Base-by-base conservation (phyloP, 2,888 invertebrate species). In the Beris chalybata region DNA sequence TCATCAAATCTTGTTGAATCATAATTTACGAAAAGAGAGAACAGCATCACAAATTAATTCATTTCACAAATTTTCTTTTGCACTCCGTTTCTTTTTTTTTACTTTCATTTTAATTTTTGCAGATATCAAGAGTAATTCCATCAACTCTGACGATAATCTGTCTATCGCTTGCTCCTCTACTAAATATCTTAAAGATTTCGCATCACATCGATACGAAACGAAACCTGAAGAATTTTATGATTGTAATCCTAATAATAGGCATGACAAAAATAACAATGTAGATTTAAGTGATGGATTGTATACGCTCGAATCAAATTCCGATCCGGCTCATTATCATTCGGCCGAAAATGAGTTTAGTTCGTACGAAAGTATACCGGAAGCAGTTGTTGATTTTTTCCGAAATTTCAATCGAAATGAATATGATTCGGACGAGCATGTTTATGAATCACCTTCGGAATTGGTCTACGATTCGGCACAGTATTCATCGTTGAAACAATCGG, bases 391-490 rank as follows among this genome's bases (percentile, higher is more conserved):
- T 22, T 22, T 22, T 22, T 22, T 22, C 22, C 22, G 11, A 47
- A 3, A 13, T 47, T 5, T 12, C 1, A 47, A 47, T 47, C 5
- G 5, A 9, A 50, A 50, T 7, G 4, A 5, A 4, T 5, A 15
- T 6, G 4, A 4, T 15, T n/a, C n/a, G 1, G 50, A 50, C 11
- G 50, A 50, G 3, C 15, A 12, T 31, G 9, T 30, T 54, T 15
- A 30, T 5, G 30, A 54, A 48, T 54, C 5, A 30, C 4, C 5
- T 12, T 15, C 31, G 6, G n/a, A 58, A n/a, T 50, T 50, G 1
- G 29, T 56, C 9, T 66, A 68, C 32, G 63, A 68, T 58, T 45
- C 52, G n/a, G 65, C 47, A 1, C 50, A 63, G 53, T 66, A 66
- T 52, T 56, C 67, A 4, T 43, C 57, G 43, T n/a, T 43, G 15